These are phyloP conservation scores for Caranx ignobilis DNA, from an alignment of 2,113 vertebrate genomes.

Conservation along the genomic window DNA sequence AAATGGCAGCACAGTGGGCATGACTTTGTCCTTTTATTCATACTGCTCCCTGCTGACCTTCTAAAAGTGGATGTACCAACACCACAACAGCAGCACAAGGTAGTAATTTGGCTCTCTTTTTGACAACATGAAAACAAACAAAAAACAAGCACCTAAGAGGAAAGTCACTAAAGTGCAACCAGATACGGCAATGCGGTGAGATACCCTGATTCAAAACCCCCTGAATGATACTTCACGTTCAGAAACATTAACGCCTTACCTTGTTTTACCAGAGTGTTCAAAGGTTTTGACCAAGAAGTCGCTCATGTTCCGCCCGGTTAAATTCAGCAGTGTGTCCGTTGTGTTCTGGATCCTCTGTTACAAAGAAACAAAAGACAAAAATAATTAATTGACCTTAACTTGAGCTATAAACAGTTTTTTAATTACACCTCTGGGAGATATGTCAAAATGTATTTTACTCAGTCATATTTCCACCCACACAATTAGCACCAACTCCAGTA, in stretches of 20 bases:
- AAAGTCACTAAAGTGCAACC: background rate
- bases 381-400: background rate
- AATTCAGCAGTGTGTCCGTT: conserved; percentile 90
- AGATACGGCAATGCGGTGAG: no score
- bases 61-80: conserved; percentile 22
- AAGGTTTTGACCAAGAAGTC: conserved; percentile 97
- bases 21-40: conserved; percentile 33
- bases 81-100: conserved; percentile 28
- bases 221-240: background rate
- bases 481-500: no score
- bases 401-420: background rate
- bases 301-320: conserved; percentile 91
- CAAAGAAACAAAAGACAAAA: background rate
- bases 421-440: no score
- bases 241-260: conserved; percentile 62
- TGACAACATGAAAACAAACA: background rate
- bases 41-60: conserved; percentile 30
- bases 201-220: background rate
- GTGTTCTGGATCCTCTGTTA: conserved; percentile 83
- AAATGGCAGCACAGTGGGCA: conserved; percentile 27
- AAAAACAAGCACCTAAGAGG: background rate
- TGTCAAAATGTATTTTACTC: no score
- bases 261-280: conserved; percentile 76
- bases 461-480: no score
- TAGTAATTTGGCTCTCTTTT: conserved; percentile 28